Conservation (phyloP, 2,113 vertebrate species). For the Otis tarda region DNA sequence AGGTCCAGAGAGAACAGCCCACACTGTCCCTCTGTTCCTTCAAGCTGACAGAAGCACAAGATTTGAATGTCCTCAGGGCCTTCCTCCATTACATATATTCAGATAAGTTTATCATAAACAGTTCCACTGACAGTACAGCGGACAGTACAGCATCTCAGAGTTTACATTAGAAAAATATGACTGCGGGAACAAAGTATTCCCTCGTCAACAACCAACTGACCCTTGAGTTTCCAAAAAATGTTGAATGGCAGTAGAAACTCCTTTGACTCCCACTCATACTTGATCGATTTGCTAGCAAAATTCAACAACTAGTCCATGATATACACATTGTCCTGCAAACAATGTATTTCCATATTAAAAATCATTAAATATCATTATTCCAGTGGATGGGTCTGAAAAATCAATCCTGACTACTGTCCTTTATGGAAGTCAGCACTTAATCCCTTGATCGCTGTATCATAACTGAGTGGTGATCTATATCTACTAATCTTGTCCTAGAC, state of each 20-base stretch:
- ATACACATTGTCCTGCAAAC: not conserved
- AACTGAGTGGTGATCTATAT: not conserved
- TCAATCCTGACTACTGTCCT: not conserved
- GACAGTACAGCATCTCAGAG: not conserved
- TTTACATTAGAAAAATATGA: not conserved
- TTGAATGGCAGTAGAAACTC: not conserved
- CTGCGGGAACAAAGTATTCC: not conserved
- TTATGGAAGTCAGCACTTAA: not conserved
- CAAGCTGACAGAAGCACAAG: conserved; percentile 12
- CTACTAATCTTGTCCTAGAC: not conserved
- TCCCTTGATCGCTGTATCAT: rapidly evolving
- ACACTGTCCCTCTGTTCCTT: not conserved
- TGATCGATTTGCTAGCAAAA: not conserved
- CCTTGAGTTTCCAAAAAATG: not conserved
- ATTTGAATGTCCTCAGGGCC: not conserved
- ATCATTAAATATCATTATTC: not conserved
- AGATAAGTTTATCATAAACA: not conserved
- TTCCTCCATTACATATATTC: not conserved
- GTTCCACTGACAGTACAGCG: not conserved
- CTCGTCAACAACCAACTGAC: not conserved
- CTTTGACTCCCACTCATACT: not conserved
- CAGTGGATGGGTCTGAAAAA: not conserved
- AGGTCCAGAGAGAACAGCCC: not conserved
- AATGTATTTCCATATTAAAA: not conserved
- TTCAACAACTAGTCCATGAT: not conserved